A percentile compares a stretch with the other conserved stretches of the same genome.
phyloP scores from a whole-genome alignment of 2,797 vertebrate genomes.

The Pogoniulus pusillus region DNA sequence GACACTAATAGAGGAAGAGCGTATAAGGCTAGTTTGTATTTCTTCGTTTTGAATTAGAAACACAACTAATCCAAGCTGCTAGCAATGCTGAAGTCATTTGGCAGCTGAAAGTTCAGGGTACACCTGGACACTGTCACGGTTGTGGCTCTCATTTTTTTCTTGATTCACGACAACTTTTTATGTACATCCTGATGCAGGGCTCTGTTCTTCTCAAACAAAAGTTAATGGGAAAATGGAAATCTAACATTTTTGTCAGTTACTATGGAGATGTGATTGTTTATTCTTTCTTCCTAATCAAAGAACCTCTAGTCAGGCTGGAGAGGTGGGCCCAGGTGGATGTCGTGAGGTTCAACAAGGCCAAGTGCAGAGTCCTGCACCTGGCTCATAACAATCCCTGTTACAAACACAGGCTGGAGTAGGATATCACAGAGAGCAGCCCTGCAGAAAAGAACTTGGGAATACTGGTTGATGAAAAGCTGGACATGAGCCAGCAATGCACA shows the following conservation, averaged over 20 bases:
- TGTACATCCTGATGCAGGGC: neutral
- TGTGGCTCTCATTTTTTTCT: neutral
- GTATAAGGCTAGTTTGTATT: neutral
- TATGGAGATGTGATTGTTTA: neutral
- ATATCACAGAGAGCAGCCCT: no score
- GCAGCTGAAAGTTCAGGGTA: neutral
- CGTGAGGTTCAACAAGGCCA: no score
- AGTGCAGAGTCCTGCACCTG: no score
- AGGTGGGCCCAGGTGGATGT: no score
- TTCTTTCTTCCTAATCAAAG: neutral
- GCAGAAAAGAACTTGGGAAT: no score
- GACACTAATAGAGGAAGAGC: neutral
- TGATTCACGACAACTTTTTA: neutral
- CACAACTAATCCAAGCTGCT: neutral
- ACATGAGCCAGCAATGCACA: no score
- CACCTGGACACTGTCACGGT: neutral
- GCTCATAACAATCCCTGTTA: no score
- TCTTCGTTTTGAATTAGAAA: neutral
- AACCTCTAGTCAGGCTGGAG: neutral
- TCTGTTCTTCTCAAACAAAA: neutral
- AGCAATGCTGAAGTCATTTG: neutral
- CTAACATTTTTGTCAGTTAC: neutral
- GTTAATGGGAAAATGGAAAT: neutral
- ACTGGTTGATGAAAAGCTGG: no score
- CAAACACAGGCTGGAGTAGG: no score